Evolutionary conservation across 1,140 invertebrate genomes (phyloP).

Genomic region (Himalopsyche phryganea): DNA sequence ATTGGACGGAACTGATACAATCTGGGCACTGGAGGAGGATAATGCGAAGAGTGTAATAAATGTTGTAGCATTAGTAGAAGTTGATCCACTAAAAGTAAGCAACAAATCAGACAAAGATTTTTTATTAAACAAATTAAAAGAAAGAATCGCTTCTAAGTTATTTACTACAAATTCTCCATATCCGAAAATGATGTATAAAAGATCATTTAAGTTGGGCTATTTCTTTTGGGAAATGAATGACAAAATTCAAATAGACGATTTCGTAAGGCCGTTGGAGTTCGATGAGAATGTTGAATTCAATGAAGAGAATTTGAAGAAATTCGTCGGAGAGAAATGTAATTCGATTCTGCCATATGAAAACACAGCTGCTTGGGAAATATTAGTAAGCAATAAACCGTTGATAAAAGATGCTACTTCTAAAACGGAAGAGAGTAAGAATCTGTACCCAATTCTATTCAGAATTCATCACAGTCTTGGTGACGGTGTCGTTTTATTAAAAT

Average conservation of each 20-base stretch:
- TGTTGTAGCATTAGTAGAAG: conserved; percentile 47
- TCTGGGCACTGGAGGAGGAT: conserved; percentile 53
- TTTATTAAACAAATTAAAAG: conserved; percentile 19
- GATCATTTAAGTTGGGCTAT: conserved; percentile 49
- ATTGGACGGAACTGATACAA: conserved; percentile 49
- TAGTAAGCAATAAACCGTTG: conserved; percentile 44
- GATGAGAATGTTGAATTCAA: conserved; percentile 36
- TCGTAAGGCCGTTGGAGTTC: conserved; percentile 42
- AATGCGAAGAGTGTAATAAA: conserved; percentile 45
- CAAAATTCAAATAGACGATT: conserved; percentile 44
- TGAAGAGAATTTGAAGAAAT: conserved; percentile 38
- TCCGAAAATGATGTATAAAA: conserved; percentile 46
- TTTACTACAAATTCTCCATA: conserved; percentile 4
- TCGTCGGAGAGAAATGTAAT: conserved; percentile 43
- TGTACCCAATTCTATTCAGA: conserved; percentile 50
- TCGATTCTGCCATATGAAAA: conserved; percentile 46
- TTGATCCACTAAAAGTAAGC: conserved; percentile 24
- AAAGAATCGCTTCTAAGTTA: conserved; percentile 13
- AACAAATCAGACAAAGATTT: conserved; percentile 16
- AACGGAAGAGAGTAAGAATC: conserved; percentile 19
- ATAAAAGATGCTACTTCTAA: conserved; percentile 29
- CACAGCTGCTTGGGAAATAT: conserved; percentile 50
- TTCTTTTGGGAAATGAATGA: conserved; percentile 50
- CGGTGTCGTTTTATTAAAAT: conserved; percentile 48
- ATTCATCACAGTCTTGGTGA: conserved; percentile 54